phyloP scores from a whole-genome alignment of 2,113 vertebrate species.

The Scortum barcoo region DNA sequence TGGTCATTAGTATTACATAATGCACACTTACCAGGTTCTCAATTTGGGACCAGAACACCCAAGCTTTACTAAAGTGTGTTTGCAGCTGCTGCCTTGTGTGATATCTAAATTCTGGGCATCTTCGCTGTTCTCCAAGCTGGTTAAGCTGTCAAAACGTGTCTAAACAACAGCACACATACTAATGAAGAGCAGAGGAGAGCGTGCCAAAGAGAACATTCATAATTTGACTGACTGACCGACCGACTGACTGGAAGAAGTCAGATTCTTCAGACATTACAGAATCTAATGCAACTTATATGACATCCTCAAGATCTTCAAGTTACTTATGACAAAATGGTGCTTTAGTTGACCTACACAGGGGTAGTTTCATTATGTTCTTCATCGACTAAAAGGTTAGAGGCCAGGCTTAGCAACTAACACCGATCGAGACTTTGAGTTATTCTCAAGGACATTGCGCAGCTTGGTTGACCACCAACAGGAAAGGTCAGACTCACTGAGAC shows the following conservation, averaged over 20 bases:
- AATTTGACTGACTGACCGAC: not conserved
- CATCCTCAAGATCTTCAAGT: too few species aligned
- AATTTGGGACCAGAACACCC: conserved; percentile 9
- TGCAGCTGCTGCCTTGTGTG: not conserved
- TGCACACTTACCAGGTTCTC: not conserved
- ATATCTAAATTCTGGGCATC: not conserved
- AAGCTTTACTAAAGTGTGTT: not conserved
- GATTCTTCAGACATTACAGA: not conserved
- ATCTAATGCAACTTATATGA: too few species aligned
- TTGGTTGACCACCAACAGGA: not conserved
- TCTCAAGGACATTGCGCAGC: conserved; percentile 2
- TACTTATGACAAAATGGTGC: too few species aligned
- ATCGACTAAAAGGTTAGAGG: not conserved
- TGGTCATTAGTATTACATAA: conserved; percentile 3
- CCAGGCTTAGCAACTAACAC: not conserved
- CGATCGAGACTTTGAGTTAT: not conserved
- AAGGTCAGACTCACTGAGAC: not conserved
- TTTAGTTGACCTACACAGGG: not conserved
- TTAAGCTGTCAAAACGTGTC: not conserved
- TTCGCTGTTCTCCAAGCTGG: not conserved
- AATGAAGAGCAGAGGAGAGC: not conserved
- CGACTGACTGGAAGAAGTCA: not conserved
- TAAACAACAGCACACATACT: not conserved
- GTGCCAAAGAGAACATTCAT: not conserved
- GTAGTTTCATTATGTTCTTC: not conserved